Conservation (phyloP, 2,888 invertebrate genomes). For the Zele albiditarsus region DNA sequence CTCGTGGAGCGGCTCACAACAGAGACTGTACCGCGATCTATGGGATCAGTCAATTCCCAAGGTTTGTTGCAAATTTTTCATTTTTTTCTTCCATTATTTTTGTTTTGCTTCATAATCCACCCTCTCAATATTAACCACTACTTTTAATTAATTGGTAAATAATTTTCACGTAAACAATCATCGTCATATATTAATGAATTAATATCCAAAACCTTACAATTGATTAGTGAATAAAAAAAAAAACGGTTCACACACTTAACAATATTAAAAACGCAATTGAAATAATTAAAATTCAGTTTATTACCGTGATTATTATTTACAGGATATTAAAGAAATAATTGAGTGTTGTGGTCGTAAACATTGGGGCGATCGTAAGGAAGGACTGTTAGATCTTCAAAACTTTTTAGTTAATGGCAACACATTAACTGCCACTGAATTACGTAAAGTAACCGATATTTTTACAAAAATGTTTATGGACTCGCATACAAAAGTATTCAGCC, state of each 20-base stretch:
- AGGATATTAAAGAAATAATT: constrained; percentile 91
- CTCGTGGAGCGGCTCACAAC: constrained; percentile 88
- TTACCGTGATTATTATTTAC: constrained; percentile 56
- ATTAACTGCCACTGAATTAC: constrained; percentile 81
- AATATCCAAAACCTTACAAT: background rate
- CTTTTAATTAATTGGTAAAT: background rate
- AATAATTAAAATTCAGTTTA: background rate
- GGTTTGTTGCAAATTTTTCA: constrained; percentile 68
- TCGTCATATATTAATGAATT: background rate
- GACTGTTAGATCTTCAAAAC: constrained; percentile 85
- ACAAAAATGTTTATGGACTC: constrained; percentile 98
- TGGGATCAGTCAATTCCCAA: constrained; percentile 76
- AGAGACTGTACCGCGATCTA: constrained; percentile 81
- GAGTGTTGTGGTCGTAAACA: constrained; percentile 90
- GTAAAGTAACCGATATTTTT: constrained; percentile 92
- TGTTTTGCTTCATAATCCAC: background rate
- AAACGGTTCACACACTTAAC: background rate
- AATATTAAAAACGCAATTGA: background rate
- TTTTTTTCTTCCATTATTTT: constrained; percentile 21
- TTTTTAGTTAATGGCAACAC: constrained; percentile 82
- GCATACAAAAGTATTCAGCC: constrained; percentile 93
- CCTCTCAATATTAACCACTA: constrained; percentile 1
- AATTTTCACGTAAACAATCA: background rate
- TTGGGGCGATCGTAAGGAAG: constrained; percentile 97
- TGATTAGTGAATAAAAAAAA: background rate